Evolutionary conservation across 2,888 invertebrate genomes (phyloP).

Genomic region (Megalurothrips usitatus): DNA sequence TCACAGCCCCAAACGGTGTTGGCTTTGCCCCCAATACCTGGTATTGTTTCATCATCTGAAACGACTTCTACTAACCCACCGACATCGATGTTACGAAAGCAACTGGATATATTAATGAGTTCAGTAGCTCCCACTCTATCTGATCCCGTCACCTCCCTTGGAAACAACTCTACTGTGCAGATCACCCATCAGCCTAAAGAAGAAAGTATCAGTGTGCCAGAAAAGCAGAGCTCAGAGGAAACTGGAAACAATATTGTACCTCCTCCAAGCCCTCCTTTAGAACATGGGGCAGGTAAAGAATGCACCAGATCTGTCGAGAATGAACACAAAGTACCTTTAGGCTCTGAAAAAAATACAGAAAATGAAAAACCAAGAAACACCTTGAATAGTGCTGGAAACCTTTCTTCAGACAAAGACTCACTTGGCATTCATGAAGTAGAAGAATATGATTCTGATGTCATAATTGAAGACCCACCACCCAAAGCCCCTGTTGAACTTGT

Average conservation of each 20-base stretch:
- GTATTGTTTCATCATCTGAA: too few relatives aligned
- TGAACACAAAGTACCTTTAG: too few relatives aligned
- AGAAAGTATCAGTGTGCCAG: too few relatives aligned
- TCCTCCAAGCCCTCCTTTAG: too few relatives aligned
- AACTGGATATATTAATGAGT: background rate
- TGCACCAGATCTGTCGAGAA: too few relatives aligned
- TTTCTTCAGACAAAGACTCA: too few relatives aligned
- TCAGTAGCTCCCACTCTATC: background rate
- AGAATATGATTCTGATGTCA: background rate
- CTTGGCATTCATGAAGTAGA: background rate
- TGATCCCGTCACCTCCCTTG: background rate
- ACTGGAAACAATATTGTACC: too few relatives aligned
- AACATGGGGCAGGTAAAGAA: too few relatives aligned
- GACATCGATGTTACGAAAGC: background rate
- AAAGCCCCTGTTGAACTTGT: background rate
- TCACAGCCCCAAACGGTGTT: background rate
- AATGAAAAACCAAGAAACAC: background rate
- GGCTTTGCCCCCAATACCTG: background rate
- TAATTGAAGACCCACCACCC: background rate
- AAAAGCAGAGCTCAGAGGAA: too few relatives aligned
- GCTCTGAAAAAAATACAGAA: background rate
- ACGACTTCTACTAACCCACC: background rate
- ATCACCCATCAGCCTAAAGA: too few relatives aligned
- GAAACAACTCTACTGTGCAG: too few relatives aligned
- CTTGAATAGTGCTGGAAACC: too few relatives aligned